phyloP scores from a whole-genome alignment of 2,797 vertebrate genomes.

The Thripadectes ignobilis region DNA sequence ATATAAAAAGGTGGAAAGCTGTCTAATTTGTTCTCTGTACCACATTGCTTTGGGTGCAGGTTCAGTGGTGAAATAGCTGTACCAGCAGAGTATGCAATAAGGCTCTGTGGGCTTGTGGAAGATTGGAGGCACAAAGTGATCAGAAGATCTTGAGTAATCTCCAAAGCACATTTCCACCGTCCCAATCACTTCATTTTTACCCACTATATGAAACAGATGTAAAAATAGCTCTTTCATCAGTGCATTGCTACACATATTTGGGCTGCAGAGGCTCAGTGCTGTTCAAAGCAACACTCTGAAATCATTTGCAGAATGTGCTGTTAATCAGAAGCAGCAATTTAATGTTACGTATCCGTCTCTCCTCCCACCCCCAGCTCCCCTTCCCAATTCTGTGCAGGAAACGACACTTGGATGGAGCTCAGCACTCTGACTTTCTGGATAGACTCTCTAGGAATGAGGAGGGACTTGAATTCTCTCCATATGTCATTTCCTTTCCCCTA shows the following conservation, averaged over 20 bases:
- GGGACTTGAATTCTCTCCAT: conserved; percentile 67
- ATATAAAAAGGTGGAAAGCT: background rate
- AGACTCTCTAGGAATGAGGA: conserved; percentile 68
- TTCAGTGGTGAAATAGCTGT: background rate
- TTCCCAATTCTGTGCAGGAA: conserved; percentile 55
- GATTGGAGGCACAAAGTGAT: conserved; percentile 40
- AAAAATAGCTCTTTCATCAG: conserved; percentile 64
- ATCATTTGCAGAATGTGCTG: conserved; percentile 36
- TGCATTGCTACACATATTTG: conserved; percentile 26
- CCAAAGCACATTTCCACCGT: conserved; percentile 33
- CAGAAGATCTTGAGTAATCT: conserved; percentile 55
- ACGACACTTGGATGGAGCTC: conserved; percentile 39
- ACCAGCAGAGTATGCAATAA: background rate
- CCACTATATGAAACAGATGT: conserved; percentile 60
- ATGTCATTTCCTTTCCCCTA: conserved; percentile 64
- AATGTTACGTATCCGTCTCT: background rate
- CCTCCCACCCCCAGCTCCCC: conserved; percentile 11
- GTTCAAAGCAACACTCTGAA: conserved; percentile 46
- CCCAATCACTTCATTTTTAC: conserved; percentile 50
- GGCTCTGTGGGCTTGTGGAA: conserved; percentile 17
- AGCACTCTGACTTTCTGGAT: conserved; percentile 51
- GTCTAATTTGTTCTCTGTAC: background rate
- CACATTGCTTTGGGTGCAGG: background rate
- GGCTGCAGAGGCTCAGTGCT: conserved; percentile 14
- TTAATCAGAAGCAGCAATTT: conserved; percentile 63